phyloP scores from a whole-genome alignment of 2,797 vertebrate genomes.

The Tangara arthus region DNA sequence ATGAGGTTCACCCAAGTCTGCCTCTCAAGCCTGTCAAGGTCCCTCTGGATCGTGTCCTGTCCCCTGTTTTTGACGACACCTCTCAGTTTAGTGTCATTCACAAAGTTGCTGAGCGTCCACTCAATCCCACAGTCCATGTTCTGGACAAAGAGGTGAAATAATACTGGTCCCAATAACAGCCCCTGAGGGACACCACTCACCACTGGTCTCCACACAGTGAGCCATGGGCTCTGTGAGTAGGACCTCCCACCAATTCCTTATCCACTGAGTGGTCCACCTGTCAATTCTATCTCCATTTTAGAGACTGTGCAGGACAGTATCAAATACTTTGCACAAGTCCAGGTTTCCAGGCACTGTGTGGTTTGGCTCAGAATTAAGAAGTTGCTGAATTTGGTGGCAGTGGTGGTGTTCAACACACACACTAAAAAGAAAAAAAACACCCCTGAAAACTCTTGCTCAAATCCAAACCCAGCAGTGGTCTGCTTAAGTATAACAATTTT shows the following conservation, averaged over 20 bases:
- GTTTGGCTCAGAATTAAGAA: background rate
- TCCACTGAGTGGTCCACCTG: no score
- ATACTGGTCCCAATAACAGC: background rate
- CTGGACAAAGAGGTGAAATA: background rate
- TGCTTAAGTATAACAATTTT: background rate
- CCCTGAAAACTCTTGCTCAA: background rate
- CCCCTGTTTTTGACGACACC: background rate
- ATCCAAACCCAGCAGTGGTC: background rate
- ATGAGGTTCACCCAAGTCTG: background rate
- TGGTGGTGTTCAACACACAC: background rate
- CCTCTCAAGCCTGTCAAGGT: background rate
- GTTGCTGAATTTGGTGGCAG: background rate
- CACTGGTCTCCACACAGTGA: background rate
- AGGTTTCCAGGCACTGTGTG: background rate
- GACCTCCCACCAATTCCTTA: background rate
- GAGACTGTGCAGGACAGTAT: background rate
- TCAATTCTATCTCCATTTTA: background rate
- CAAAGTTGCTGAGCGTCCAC: background rate
- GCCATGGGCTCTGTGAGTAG: background rate
- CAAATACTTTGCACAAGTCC: background rate
- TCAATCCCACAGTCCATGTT: background rate
- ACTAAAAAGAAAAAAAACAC: background rate
- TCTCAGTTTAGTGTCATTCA: background rate
- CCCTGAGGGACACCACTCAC: background rate
- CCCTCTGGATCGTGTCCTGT: background rate